These are phyloP conservation scores for Andrena flavipes DNA, from an alignment of 2,888 invertebrate genomes.

Conservation along the genomic window DNA sequence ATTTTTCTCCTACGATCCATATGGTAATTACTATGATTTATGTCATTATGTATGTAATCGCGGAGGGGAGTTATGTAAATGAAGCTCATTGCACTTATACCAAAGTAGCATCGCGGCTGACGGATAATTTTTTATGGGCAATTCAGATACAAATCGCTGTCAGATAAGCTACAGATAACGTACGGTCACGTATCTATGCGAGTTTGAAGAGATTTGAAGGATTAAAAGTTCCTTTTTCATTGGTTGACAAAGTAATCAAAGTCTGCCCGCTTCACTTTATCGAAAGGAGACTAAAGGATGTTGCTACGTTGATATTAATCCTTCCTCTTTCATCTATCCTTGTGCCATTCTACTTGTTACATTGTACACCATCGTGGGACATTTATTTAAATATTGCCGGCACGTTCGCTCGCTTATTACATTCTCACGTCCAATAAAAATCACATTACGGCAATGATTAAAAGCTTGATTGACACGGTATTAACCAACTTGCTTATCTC, in stretches of 20 bases:
- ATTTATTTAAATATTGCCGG: background rate
- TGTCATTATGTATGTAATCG: conserved; percentile 4
- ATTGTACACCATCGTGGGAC: background rate
- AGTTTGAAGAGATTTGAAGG: background rate
- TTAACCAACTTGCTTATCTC: conserved; percentile 3
- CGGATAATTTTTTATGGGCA: background rate
- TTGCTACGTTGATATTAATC: background rate
- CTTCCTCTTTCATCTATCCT: background rate
- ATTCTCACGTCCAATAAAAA: conserved; percentile 5
- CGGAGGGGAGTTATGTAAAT: background rate
- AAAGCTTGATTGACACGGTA: conserved; percentile 34
- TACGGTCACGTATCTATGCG: background rate
- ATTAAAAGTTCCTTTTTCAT: too few species aligned
- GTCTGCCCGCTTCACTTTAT: too few species aligned
- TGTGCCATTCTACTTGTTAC: background rate
- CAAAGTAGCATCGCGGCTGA: background rate
- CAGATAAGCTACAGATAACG: background rate
- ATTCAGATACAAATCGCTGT: background rate
- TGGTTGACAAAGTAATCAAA: too few species aligned
- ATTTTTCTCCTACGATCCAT: conserved; percentile 5
- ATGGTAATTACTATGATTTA: conserved; percentile 15
- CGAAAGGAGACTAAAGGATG: too few species aligned
- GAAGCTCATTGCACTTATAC: background rate
- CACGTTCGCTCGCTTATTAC: background rate
- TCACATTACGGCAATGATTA: background rate